A percentile compares a stretch with the other conserved stretches of the same genome.
Conservation (phyloP, 2,797 vertebrate species). For the Hippopotamyrus pictus region DNA sequence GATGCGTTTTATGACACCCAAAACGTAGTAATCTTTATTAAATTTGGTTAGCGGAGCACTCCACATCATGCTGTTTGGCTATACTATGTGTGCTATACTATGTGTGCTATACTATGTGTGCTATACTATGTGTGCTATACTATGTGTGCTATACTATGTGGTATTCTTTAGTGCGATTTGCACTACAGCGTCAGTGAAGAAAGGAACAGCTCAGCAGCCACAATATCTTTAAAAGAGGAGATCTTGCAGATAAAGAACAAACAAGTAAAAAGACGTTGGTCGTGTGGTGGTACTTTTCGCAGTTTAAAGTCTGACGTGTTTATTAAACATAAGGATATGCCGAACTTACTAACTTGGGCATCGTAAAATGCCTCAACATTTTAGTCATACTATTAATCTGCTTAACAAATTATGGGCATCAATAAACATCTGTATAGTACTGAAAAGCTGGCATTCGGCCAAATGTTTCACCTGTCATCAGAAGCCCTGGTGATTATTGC, state of each 20-base stretch:
- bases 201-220: not conserved
- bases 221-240: not conserved
- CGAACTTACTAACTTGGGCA: not conserved
- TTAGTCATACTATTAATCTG: too few species aligned
- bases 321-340: not conserved
- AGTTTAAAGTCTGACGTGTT: not conserved
- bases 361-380: not conserved
- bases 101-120: too few species aligned
- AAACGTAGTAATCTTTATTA: not conserved
- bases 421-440: too few species aligned
- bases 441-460: too few species aligned
- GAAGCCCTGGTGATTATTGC: not conserved
- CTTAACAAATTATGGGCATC: too few species aligned
- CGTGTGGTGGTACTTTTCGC: not conserved
- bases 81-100: not conserved
- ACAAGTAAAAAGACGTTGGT: not conserved
- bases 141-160: too few species aligned
- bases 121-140: too few species aligned
- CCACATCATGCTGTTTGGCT: not conserved
- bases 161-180: too few species aligned
- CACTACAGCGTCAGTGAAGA: not conserved
- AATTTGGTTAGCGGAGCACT: not conserved
- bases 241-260: not conserved
- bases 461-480: not conserved
- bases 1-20: not conserved